Evolutionary conservation across 2,113 vertebrate species (phyloP).

Genomic region (Nibea coibor): DNA sequence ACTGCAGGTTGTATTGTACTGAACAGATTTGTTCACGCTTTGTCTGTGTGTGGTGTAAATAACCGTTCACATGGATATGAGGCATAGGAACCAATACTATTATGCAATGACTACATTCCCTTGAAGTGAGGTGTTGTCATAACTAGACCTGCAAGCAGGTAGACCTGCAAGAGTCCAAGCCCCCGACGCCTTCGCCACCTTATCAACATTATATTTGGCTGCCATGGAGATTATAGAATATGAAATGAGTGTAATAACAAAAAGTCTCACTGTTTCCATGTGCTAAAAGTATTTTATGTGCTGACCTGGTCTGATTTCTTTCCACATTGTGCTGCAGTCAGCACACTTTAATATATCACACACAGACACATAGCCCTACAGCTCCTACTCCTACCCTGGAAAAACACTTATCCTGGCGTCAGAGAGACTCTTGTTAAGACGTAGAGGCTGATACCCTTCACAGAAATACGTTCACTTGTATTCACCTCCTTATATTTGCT

Average conservation of each 20-base stretch:
- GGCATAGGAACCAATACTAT: not conserved
- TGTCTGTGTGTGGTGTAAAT: not conserved
- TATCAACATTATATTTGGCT: not conserved
- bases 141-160: not conserved
- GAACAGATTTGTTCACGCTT: not conserved
- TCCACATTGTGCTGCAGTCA: not conserved
- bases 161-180: not conserved
- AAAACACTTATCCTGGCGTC: conserved; percentile 1
- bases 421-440: conserved; percentile 16
- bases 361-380: not conserved
- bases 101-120: no score
- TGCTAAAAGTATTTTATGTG: no score
- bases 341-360: not conserved
- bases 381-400: not conserved
- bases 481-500: not conserved
- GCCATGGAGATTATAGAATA: not conserved
- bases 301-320: not conserved
- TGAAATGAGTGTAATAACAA: not conserved
- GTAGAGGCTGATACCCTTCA: conserved; percentile 13
- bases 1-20: not conserved
- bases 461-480: not conserved
- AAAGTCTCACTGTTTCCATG: no score
- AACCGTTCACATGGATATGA: not conserved
- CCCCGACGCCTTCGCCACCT: no score
- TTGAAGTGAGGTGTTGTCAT: not conserved